phyloP scores from a whole-genome alignment of 2,797 vertebrate genomes.

The Cephalopachus bancanus region DNA sequence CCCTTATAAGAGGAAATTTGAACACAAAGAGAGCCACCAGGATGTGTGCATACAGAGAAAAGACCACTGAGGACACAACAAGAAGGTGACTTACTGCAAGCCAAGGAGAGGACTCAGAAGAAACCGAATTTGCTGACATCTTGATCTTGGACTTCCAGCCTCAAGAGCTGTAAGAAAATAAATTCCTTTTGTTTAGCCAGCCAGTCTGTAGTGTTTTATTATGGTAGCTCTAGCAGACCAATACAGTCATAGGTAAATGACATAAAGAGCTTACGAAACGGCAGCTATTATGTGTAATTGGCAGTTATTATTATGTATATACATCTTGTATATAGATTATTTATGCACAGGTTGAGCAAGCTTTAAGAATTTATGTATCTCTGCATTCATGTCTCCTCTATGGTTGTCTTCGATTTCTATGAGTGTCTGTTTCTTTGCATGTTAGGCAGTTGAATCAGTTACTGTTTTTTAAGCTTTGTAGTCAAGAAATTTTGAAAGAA shows the following conservation, averaged over 20 bases:
- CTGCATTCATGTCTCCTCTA: background rate
- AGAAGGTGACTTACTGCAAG: background rate
- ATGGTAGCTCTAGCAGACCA: background rate
- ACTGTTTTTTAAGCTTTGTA: background rate
- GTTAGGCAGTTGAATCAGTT: constrained; percentile 1
- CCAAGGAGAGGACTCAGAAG: background rate
- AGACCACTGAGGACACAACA: background rate
- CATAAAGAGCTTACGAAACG: constrained; percentile 36
- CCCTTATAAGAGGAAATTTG: background rate
- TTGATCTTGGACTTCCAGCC: background rate
- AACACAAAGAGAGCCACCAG: background rate
- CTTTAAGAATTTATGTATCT: constrained; percentile 47
- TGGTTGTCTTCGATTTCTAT: background rate
- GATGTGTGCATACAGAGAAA: background rate
- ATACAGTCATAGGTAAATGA: background rate
- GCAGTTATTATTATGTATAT: background rate
- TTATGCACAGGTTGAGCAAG: background rate
- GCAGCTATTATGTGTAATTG: background rate
- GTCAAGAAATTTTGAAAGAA: constrained; percentile 31
- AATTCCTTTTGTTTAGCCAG: constrained; percentile 26
- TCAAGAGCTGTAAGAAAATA: constrained; percentile 29
- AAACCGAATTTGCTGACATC: background rate
- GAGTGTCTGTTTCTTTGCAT: background rate
- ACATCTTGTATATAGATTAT: constrained; percentile 40
- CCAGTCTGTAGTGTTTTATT: constrained; percentile 17